Percentiles rank a stretch among this genome's conserved stretches.
These are phyloP conservation scores for Cancer borealis DNA, from an alignment of 2,888 invertebrate species.

Conservation along the genomic window DNA sequence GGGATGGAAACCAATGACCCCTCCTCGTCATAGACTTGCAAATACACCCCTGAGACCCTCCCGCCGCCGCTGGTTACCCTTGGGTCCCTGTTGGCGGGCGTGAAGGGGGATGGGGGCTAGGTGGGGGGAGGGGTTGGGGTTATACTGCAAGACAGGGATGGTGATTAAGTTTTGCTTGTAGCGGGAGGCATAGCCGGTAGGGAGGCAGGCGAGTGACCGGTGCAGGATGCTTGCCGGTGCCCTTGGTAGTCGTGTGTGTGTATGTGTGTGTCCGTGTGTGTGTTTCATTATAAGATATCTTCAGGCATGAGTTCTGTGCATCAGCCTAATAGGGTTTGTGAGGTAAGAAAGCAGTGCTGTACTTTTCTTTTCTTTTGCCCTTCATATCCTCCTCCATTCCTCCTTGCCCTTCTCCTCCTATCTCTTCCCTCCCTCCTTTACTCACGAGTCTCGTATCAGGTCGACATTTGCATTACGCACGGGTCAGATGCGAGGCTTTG, in stretches of 20 bases:
- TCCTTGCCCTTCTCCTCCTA: neutral
- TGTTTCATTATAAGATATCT: neutral
- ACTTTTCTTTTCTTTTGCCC: neutral
- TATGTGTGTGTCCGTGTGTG: slow-evolving; percentile 11
- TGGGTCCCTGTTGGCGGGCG: neutral
- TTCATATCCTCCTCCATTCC: neutral
- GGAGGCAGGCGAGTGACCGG: slow-evolving; percentile 13
- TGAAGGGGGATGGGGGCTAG: neutral
- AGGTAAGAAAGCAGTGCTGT: neutral
- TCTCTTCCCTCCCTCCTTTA: neutral
- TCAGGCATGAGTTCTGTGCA: neutral
- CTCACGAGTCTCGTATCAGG: neutral
- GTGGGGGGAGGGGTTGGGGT: neutral
- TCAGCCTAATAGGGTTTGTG: neutral
- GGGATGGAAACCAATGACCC: neutral
- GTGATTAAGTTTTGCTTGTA: neutral
- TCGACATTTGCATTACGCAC: neutral
- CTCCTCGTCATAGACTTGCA: slow-evolving; percentile 17
- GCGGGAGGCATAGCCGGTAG: neutral
- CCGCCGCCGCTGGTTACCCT: neutral
- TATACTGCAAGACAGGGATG: neutral
- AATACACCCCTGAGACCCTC: neutral
- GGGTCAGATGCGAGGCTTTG: neutral
- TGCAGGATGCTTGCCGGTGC: neutral
- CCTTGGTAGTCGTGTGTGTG: neutral